Base-by-base conservation (phyloP, 1,140 invertebrate species). In the Venturia canescens region DNA sequence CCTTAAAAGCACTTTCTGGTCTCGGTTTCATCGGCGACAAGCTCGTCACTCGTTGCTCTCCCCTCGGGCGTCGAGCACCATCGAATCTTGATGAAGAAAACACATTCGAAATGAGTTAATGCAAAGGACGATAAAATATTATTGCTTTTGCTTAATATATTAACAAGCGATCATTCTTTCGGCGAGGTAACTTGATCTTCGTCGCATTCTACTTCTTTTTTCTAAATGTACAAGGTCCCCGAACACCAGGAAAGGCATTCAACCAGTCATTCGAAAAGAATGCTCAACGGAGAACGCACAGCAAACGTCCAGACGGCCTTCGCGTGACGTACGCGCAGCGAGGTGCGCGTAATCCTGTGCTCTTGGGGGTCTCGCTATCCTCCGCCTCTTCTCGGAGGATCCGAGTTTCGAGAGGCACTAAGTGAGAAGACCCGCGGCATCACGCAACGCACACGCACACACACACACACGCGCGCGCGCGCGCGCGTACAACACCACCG, bases 271-370 rank as follows among this genome's bases (percentile, higher is more conserved):
- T 21, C 50, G 57, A 21, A 63, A 76, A 76, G 74, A 76, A 76
- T 76, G 74, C 74, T 63, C 27, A 21, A 7, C 26, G 53, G 29
- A 60, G 57, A 76, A 18, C 27, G n/a, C n/a, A 63, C 26, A 66
- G 26, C 29, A 57, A 76, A 57, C 72, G 5, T 50, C 50, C 74
- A 63, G 74, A 76, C 74, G 74, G 74, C 74, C 74, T 76, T 76
- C 74, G 74, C 74, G 74, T 76, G 74, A 76, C 74, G 74, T 76
- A 76, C 27, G 63, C 50, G 27, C 74, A 76, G 50, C 53, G 57
- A 76, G 74, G 74, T 76, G 74, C 74, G 74, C 74, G 74, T 76
- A 76, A 76, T 76, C 74, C 48, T 63, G 26, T 15, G 11, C 63
- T 76, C 57, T 76, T 63, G 26, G 63, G 57, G 57, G 57, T 60